Conservation (phyloP, 2,113 vertebrate genomes). For the Amphiprion ocellaris region DNA sequence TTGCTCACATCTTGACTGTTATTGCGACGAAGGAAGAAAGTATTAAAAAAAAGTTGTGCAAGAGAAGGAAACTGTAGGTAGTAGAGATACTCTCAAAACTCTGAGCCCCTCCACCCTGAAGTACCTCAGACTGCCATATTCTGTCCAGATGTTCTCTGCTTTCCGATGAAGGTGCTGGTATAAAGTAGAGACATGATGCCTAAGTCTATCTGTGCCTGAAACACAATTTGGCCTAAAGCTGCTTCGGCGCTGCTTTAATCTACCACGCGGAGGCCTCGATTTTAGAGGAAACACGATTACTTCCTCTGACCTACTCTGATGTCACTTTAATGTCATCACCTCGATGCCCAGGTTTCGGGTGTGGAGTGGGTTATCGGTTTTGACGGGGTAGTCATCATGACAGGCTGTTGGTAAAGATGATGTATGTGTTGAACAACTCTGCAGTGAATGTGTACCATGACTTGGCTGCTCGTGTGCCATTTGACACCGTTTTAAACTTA, state of each 20-base stretch:
- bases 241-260: constrained; percentile 50
- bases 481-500: constrained; percentile 19
- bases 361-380: constrained; percentile 17
- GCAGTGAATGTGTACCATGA: constrained; percentile 42
- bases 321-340: constrained; percentile 62
- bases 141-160: constrained; percentile 50
- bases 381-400: constrained; percentile 26
- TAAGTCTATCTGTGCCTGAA: constrained; percentile 80
- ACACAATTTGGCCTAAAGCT: constrained; percentile 72
- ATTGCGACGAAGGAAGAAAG: constrained; percentile 28
- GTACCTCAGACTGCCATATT: constrained; percentile 78
- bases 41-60: neutral
- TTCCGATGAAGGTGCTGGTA: constrained; percentile 52
- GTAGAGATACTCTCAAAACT: constrained; percentile 33
- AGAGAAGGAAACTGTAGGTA: constrained; percentile 29
- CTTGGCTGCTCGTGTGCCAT: constrained; percentile 39
- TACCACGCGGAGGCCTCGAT: constrained; percentile 67
- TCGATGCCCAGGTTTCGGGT: constrained; percentile 32
- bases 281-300: constrained; percentile 44
- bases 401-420: constrained; percentile 36
- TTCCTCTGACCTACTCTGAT: constrained; percentile 66
- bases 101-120: constrained; percentile 44
- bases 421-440: constrained; percentile 32
- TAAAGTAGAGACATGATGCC: constrained; percentile 68
- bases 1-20: constrained; percentile 65